Evolutionary conservation across 2,888 invertebrate genomes (phyloP).

Genomic region (Elgonia sp.): DNA sequence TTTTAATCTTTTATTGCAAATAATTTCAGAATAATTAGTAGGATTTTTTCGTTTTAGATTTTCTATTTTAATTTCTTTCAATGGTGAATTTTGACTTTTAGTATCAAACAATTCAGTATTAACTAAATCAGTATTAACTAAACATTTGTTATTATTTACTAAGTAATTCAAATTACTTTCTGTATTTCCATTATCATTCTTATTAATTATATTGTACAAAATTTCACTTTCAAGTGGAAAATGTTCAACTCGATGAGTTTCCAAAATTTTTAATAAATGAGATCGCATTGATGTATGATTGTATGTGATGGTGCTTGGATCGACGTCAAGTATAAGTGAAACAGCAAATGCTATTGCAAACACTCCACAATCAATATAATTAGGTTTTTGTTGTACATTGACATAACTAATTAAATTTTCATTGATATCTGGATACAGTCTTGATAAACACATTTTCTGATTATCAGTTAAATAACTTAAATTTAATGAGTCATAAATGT

Average conservation of each 20-base stretch:
- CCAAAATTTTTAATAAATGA: slow-evolving; percentile 24
- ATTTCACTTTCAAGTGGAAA: slow-evolving; percentile 27
- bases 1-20: slow-evolving; percentile 5
- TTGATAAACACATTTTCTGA: slow-evolving; percentile 19
- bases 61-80: slow-evolving; percentile 8
- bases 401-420: slow-evolving; percentile 30
- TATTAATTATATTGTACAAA: neutral
- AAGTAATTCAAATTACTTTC: slow-evolving; percentile 12
- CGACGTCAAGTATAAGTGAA: slow-evolving; percentile 7
- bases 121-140: slow-evolving; percentile 11
- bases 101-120: slow-evolving; percentile 12
- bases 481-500: slow-evolving; percentile 24
- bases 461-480: slow-evolving; percentile 10
- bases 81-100: slow-evolving; percentile 6
- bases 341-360: slow-evolving; percentile 21
- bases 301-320: slow-evolving; percentile 2
- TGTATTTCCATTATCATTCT: neutral
- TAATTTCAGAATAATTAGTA: slow-evolving; percentile 1
- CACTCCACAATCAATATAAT: slow-evolving; percentile 7
- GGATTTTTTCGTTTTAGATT: slow-evolving; percentile 4
- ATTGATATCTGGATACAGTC: slow-evolving; percentile 14
- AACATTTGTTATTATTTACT: neutral
- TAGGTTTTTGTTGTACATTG: slow-evolving; percentile 34
- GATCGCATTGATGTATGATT: slow-evolving; percentile 16
- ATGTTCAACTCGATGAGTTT: slow-evolving; percentile 10